A percentile compares a stretch with the other conserved stretches of the same genome.
These are phyloP conservation scores for Galerucella nymphaeae DNA, from an alignment of 2,888 invertebrate genomes.

Conservation along the genomic window DNA sequence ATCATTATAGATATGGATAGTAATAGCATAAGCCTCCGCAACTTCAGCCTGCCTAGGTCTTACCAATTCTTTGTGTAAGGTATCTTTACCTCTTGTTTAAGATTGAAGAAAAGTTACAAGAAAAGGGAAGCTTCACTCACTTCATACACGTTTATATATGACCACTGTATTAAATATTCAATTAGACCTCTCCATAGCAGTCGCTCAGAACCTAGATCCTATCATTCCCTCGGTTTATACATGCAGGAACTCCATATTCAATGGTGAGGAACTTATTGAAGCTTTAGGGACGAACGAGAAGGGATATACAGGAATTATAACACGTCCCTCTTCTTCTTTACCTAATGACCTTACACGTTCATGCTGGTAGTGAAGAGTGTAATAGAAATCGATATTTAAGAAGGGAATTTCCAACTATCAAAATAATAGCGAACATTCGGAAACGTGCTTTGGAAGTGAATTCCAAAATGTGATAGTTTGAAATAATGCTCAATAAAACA, in stretches of 20 bases:
- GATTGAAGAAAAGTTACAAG: no score
- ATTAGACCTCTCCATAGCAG: no score
- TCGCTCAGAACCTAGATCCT: no score
- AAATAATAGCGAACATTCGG: slow-evolving; percentile 10
- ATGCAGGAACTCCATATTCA: neutral
- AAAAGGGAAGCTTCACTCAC: no score
- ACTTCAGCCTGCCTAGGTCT: no score
- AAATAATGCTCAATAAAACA: neutral
- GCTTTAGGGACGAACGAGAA: neutral
- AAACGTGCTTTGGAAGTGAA: slow-evolving; percentile 6
- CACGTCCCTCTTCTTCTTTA: slow-evolving; percentile 2
- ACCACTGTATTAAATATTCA: no score
- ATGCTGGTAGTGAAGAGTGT: neutral
- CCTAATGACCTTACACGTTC: slow-evolving; percentile 18
- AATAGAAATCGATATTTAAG: slow-evolving; percentile 14
- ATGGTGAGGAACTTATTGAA: neutral
- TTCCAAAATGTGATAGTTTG: slow-evolving; percentile 2
- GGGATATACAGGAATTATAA: neutral
- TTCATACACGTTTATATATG: no score
- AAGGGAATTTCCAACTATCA: slow-evolving; percentile 12
- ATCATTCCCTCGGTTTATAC: neutral
- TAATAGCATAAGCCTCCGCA: no score
- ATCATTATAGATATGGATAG: no score
- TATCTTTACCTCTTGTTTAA: no score
- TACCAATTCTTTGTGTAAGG: no score